phyloP scores from a whole-genome alignment of 2,797 vertebrate genomes.

The Peromyscus attwateri region DNA sequence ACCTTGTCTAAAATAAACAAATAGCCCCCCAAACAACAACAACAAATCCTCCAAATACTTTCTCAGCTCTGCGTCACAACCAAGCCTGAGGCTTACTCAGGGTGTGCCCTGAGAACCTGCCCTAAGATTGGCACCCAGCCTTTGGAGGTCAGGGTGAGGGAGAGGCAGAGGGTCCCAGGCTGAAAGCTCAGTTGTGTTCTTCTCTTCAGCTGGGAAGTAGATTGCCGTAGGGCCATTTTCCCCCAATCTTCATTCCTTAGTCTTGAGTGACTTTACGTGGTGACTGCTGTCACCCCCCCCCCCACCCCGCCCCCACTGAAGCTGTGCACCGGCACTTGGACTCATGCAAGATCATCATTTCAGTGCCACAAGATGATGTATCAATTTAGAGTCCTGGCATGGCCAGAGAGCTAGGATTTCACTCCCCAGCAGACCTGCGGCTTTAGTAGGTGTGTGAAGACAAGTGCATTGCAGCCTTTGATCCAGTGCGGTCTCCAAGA shows the following conservation, averaged over 20 bases:
- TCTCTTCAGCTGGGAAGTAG: neutral
- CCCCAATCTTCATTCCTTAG: conserved; percentile 77
- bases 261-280: conserved; percentile 82
- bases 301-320: conserved; percentile 53
- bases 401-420: conserved; percentile 80
- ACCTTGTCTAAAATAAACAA: neutral
- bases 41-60: neutral
- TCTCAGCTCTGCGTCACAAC: neutral
- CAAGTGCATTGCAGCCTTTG: conserved; percentile 73
- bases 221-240: conserved; percentile 62
- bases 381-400: conserved; percentile 73
- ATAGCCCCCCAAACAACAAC: neutral
- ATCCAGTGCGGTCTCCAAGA: conserved; percentile 77
- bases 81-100: neutral
- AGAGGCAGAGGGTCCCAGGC: neutral
- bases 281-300: conserved; percentile 62
- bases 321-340: conserved; percentile 66
- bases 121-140: neutral
- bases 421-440: conserved; percentile 76
- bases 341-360: conserved; percentile 77
- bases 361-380: conserved; percentile 74
- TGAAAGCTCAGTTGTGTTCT: conserved; percentile 60
- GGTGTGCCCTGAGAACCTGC: neutral
- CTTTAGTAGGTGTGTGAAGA: conserved; percentile 83
- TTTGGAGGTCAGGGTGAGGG: neutral